Conservation (phyloP, 2,797 vertebrate genomes). For the Enteromius mattozi region DNA sequence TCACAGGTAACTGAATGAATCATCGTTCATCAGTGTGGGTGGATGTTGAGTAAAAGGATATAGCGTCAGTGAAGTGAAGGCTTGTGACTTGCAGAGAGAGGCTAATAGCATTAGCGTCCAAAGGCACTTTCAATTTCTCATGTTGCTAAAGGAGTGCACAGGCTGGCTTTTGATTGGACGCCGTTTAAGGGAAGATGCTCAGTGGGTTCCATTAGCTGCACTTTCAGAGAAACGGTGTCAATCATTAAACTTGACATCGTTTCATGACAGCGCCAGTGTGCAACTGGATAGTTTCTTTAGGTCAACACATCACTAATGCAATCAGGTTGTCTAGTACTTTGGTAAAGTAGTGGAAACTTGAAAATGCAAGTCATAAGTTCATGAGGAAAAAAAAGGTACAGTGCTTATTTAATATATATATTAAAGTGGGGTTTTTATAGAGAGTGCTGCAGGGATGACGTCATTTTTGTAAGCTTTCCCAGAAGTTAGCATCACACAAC, state of each 20-base stretch:
- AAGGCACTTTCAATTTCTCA: constrained; percentile 51
- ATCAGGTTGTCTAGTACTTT: constrained; percentile 18
- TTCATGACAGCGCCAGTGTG: constrained; percentile 22
- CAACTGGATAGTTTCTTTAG: constrained; percentile 20
- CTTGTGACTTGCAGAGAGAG: constrained; percentile 34
- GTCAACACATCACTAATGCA: constrained; percentile 41
- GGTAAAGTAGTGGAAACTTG: constrained; percentile 20
- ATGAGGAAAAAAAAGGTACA: not conserved
- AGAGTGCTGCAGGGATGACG: not conserved
- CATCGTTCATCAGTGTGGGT: not conserved
- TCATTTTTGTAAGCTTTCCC: not conserved
- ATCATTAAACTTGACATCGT: constrained; percentile 38
- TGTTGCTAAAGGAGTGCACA: constrained; percentile 15
- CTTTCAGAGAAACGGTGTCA: constrained; percentile 45
- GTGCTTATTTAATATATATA: constrained; percentile 4
- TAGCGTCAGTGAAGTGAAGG: constrained; percentile 24
- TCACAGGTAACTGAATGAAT: not conserved
- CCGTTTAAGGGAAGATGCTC: constrained; percentile 30
- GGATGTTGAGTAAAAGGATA: constrained; percentile 4
- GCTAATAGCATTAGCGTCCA: constrained; percentile 36
- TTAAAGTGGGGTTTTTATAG: not conserved
- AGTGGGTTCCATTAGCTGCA: constrained; percentile 34
- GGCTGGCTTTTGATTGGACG: not conserved
- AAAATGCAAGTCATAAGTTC: constrained; percentile 6
- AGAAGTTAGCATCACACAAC: not conserved